These are phyloP conservation scores for cattle (Bos taurus) DNA, from an alignment of 2,113 vertebrate species.

Conservation along the genomic window ARS-UCD2.0 NC_037341.1:5322501-5323000, in stretches of 20 bases:
- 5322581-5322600: not conserved
- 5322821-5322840: not conserved
- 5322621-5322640: not conserved
- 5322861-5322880: not conserved
- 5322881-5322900: not conserved
- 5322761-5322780: too few species aligned
- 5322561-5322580: not conserved
- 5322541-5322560: not conserved
- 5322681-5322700: too few species aligned
- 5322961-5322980: not conserved
- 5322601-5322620: not conserved
- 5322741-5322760: too few species aligned
- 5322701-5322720: accelerated
- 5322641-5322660: not conserved
- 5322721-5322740: accelerated
- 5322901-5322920: not conserved
- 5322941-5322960: not conserved
- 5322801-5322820: not conserved
- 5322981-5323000: not conserved
- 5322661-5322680: not conserved
- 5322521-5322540: not conserved
- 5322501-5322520: not conserved
- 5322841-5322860: not conserved
- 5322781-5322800: not conserved
- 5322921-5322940: not conserved